phyloP scores from a whole-genome alignment of 2,797 vertebrate genomes.

The Neosilurus mollespiculum region DNA sequence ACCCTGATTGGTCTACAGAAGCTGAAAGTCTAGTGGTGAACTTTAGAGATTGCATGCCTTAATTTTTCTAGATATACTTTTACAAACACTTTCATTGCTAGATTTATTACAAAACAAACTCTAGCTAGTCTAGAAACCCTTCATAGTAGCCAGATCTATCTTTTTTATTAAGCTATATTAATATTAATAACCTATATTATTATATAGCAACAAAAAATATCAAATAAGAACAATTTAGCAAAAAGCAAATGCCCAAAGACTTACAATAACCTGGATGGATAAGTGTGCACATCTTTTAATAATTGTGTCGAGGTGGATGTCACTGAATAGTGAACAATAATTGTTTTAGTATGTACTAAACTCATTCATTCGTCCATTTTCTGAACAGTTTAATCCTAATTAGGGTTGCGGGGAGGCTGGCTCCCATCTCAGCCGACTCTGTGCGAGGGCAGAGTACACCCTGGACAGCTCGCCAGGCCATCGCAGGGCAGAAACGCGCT shows the following conservation, averaged over 20 bases:
- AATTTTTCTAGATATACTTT: background rate
- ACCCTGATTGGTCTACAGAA: background rate
- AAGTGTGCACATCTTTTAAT: background rate
- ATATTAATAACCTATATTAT: too few species aligned
- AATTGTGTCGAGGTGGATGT: too few species aligned
- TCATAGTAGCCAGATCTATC: background rate
- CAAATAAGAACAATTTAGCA: background rate
- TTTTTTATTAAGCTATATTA: too few species aligned
- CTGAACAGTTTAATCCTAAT: too few species aligned
- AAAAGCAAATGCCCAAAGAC: background rate
- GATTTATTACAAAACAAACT: background rate
- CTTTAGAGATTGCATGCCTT: background rate
- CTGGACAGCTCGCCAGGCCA: too few species aligned
- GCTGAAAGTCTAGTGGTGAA: background rate
- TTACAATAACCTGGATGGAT: background rate
- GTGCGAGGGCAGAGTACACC: too few species aligned
- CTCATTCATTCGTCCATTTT: too few species aligned
- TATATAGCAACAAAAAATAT: background rate
- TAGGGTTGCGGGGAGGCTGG: too few species aligned
- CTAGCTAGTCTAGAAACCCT: background rate
- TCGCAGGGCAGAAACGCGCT: too few species aligned
- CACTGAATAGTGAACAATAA: too few species aligned
- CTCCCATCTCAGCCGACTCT: too few species aligned
- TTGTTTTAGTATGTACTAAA: too few species aligned
- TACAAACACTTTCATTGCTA: background rate